Conservation (phyloP, 2,113 vertebrate genomes). For the cat (Felis catus) region DNA sequence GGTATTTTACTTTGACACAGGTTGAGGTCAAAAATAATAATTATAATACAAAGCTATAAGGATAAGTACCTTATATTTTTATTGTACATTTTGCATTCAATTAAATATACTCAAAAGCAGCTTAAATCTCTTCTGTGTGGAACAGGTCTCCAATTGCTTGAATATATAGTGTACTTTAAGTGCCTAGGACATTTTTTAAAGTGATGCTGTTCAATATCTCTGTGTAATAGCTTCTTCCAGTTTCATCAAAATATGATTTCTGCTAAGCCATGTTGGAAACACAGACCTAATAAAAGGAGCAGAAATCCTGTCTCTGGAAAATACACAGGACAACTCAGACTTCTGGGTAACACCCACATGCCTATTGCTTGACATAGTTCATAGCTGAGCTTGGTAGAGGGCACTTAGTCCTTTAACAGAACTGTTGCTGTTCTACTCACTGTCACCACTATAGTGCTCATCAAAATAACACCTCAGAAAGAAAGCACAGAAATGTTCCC, state of each 20-base stretch:
- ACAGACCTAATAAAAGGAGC: background rate
- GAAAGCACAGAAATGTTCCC: background rate
- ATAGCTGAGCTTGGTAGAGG: background rate
- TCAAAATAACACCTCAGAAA: conserved; percentile 32
- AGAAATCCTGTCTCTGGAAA: background rate
- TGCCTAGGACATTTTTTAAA: background rate
- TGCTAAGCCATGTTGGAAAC: background rate
- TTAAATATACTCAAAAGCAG: background rate
- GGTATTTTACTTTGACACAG: background rate
- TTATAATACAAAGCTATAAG: background rate
- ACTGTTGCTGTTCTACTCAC: background rate
- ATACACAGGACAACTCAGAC: background rate
- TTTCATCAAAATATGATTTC: conserved; percentile 5
- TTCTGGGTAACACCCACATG: background rate
- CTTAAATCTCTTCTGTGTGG: background rate
- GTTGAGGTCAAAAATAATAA: background rate
- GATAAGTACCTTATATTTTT: background rate
- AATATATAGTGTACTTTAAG: background rate
- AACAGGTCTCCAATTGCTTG: background rate
- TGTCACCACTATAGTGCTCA: conserved; percentile 29
- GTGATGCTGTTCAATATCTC: background rate
- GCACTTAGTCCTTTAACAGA: background rate
- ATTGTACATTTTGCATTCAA: background rate
- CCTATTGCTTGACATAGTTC: background rate
- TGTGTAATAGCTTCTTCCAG: background rate